Base-by-base conservation (phyloP, 2,888 invertebrate species). In the Chymomyza fuscimana region DNA sequence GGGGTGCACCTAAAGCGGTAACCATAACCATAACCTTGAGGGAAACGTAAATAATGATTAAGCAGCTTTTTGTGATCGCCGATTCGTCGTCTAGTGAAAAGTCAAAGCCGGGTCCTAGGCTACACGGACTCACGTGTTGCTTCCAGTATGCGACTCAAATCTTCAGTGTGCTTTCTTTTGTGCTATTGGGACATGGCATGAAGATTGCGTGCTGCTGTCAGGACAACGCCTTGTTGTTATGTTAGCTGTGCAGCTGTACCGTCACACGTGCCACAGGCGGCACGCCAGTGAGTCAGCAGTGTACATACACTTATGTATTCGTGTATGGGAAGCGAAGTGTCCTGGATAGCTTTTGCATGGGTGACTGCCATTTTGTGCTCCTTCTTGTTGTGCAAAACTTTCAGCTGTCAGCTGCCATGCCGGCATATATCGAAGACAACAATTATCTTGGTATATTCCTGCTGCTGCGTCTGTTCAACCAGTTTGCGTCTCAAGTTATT, bases 31-130 rank as follows among this genome's bases (percentile, higher is more conserved):
- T 86, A 86, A 86, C 86, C 88, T 86, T 86, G 87, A 86, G 72
- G 76, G 66, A 46, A 74, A 74, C 71, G 86, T 86, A 88, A 85
- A 88, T 84, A 85, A 84, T 81, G 88, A 88, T 88, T 88, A 86
- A 73, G 73, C 66, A 58, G 59, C 46, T 59, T 7, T 19, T 58
- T 22, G 58, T 54, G 54, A 22, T 51, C 16, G 51, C 22, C 10
- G 54, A 0, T 19, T 19, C 32, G 9, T 12, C 40, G 40, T 12
- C 40, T 46, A 46, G 10, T 46, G 40, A 58, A 12, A 12, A 16
- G 15, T 16, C 16, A 58, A 9, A 22, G 58, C 29, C 5, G 12
- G 58, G 68, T 54, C 65, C 32, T 9, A 32, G 32, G 9, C 9
- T 32, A 32, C 7, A 32, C 32, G 32, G 2, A 64, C 72, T 75